Evolutionary conservation across 2,113 vertebrate species (phyloP), one percentile per base, ranked within the genome.

Genomic region (Thalassoma bifasciatum): DNA sequence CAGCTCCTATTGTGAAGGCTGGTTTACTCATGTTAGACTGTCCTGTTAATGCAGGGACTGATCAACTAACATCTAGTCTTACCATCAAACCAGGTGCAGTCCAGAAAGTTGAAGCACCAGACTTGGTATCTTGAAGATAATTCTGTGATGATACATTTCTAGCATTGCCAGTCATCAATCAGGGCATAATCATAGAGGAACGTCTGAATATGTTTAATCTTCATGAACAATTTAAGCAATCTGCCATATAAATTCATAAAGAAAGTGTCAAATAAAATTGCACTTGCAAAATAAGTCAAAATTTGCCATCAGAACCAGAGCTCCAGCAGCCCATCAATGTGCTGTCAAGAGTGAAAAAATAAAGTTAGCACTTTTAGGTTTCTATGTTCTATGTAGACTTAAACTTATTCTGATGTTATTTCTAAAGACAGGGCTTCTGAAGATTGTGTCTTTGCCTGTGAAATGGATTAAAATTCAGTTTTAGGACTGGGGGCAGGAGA

Each of bases 401-500:
- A 23, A 63, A 62, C 57, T 81, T 22, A 4, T 30, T 54, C 49
- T n/a, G n/a, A 75, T 65, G 24, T 26, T 22, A 46, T 60, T 40
- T 82, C 68, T 79, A 24, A 75, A 38, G 44, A 34, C 42, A 23
- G 49, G 37, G 46, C 64, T 75, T 62, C 10, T 64, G 42, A 64
- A 49, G 21, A 64, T 54, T 50, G 52, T 54, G 30, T 53, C 42
- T 73, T n/a, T 19, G 64, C 16, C 26, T 40, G 12, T 40, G 40
- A 47, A 75, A 64, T 61, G 59, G 60, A 72, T 75, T 59, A 72
- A 72, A 73, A 75, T 49, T 9, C 13, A 49, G 46, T 49, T n/a
- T 49, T 49, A 10, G 19, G 19, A n/a, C 8, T 49, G 21, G 10
- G 50, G 47, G 23, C 53, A 9, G 26, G 46, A 57, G 10, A 21